Conservation (phyloP, 2,113 vertebrate genomes). For the Rhinogobius similis region DNA sequence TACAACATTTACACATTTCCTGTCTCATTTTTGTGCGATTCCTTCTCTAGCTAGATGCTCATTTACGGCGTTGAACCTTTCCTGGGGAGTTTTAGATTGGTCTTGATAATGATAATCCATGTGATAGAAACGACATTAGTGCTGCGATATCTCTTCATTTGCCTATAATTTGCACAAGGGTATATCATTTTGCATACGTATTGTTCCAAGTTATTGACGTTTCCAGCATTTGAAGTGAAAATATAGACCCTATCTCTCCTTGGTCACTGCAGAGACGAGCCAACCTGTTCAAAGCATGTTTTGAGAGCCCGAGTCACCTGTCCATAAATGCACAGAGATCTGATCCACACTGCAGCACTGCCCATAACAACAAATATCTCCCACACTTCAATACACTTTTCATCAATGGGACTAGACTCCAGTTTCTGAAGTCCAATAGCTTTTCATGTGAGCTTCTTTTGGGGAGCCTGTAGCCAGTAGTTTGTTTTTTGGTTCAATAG, state of each 20-base stretch:
- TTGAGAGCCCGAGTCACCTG: not conserved
- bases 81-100: no score
- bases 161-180: no score
- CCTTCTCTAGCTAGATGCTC: no score
- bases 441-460: not conserved
- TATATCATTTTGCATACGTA: no score
- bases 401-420: not conserved
- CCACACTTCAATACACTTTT: not conserved
- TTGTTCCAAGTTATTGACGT: not conserved
- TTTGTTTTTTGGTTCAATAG: not conserved
- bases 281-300: not conserved
- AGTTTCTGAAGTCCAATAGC: not conserved
- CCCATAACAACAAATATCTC: not conserved
- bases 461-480: not conserved
- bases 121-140: no score
- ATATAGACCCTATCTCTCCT: not conserved
- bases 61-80: no score
- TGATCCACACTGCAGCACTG: not conserved
- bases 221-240: not conserved
- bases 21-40: no score
- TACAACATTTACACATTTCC: no score
- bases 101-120: no score
- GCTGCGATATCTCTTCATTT: no score
- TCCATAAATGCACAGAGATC: not conserved
- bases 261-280: not conserved